phyloP scores from a whole-genome alignment of 2,797 vertebrate genomes.

The Pseudomugil tenellus region DNA sequence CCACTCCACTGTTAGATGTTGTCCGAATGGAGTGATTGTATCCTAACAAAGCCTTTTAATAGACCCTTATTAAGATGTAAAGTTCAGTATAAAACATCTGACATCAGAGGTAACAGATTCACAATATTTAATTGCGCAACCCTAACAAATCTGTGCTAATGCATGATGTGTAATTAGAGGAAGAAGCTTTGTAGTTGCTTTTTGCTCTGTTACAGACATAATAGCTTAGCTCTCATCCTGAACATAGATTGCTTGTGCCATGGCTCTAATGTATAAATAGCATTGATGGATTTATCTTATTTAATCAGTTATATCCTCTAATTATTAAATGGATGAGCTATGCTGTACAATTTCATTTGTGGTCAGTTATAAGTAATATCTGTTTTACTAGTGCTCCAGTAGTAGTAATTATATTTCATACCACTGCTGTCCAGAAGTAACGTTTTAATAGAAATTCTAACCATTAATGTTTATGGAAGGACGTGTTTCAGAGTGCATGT shows the following conservation, averaged over 20 bases:
- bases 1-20: conserved; percentile 14
- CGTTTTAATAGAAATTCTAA: background rate
- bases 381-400: background rate
- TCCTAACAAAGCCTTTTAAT: conserved; percentile 54
- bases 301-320: conserved; percentile 27
- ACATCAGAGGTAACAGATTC: conserved; percentile 64
- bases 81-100: conserved; percentile 49
- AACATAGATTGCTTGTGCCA: conserved; percentile 42
- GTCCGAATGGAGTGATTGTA: conserved; percentile 17
- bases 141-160: conserved; percentile 45
- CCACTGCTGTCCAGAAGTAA: background rate
- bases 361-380: conserved; percentile 7
- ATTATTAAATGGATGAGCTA: conserved; percentile 25
- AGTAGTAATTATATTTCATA: background rate
- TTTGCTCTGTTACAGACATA: conserved; percentile 51
- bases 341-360: conserved; percentile 18
- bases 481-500: background rate
- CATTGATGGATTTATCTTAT: conserved; percentile 40
- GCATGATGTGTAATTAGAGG: conserved; percentile 53
- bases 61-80: conserved; percentile 56
- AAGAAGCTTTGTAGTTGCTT: conserved; percentile 29
- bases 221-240: conserved; percentile 45
- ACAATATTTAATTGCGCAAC: conserved; percentile 36
- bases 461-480: background rate
- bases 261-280: conserved; percentile 19